These are phyloP conservation scores for Tipula confusa DNA, from an alignment of 2,888 invertebrate species.

Conservation along the genomic window DNA sequence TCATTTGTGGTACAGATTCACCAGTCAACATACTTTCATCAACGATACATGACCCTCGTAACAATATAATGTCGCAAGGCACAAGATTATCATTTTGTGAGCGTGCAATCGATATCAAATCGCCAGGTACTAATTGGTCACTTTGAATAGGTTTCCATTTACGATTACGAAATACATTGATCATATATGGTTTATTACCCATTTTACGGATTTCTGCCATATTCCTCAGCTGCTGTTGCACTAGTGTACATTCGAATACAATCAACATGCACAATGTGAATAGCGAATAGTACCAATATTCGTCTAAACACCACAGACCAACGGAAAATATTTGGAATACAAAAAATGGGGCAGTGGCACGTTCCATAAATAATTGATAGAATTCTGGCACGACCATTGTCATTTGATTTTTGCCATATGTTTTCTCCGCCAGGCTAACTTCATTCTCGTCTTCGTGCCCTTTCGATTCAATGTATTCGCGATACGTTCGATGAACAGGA, in stretches of 20 bases:
- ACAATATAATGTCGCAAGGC: slow-evolving; percentile 91
- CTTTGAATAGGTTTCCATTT: slow-evolving; percentile 84
- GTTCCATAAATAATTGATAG: slow-evolving; percentile 90
- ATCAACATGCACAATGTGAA: slow-evolving; percentile 95
- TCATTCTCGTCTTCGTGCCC: slow-evolving; percentile 83
- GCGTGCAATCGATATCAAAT: slow-evolving; percentile 89
- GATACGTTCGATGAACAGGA: slow-evolving; percentile 68
- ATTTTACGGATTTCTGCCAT: slow-evolving; percentile 99
- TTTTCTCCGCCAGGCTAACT: slow-evolving; percentile 67
- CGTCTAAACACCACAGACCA: slow-evolving; percentile 96
- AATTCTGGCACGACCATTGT: slow-evolving; percentile 94
- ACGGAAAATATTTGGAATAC: slow-evolving; percentile 99
- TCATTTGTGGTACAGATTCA: slow-evolving; percentile 96
- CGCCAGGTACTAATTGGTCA: slow-evolving; percentile 90
- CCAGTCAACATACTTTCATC: slow-evolving; percentile 99
- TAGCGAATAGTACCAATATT: slow-evolving; percentile 97
- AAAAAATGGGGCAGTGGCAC: slow-evolving; percentile 99
- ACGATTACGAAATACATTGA: slow-evolving; percentile 84
- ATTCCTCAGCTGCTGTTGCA: slow-evolving; percentile 95
- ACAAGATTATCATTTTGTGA: slow-evolving; percentile 86
- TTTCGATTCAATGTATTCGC: slow-evolving; percentile 75
- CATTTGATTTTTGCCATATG: slow-evolving; percentile 85
- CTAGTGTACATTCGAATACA: slow-evolving; percentile 94
- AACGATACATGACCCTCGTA: slow-evolving; percentile 95
- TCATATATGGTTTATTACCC: slow-evolving; percentile 94